Base-by-base conservation (phyloP, 2,888 invertebrate species). In the Herminia tarsipennalis region DNA sequence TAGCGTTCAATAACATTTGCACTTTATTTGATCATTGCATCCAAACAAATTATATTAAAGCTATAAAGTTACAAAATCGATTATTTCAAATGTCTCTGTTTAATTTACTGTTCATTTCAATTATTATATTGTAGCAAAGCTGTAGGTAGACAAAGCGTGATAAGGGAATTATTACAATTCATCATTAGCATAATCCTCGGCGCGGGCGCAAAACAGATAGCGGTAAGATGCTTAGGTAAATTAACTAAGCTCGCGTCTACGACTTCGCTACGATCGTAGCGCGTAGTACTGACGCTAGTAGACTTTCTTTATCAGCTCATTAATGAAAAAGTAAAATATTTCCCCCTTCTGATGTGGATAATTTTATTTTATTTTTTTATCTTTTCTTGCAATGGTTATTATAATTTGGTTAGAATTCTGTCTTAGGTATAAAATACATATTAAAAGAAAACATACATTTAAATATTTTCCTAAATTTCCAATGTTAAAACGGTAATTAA, bases 141-240 rank as follows among this genome's bases (percentile, higher is more conserved):
- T 76, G 73, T 71, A 73, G 75, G 81, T 78, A 86, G 81, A 87
- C 88, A 86, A 83, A 83, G 73, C 75, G 55, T 73, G 90, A 91
- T 91, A 91, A 91, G 81, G 67, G 90, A 70, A 80, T 91, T n/a
- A n/a, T n/a, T 84, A 91, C 90, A 86, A 71, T 67, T 61, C 72
- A 45, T 59, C 71, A 89, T 91, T 90, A 83, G 78, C 90, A 91
- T 91, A 91, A 91, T 85, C 85, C 74, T 42, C 68, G 70, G 72
- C 81, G 85, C 86, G 83, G 82, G 86, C 81, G 83, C 83, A 78
- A 75, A 72, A 73, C 74, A 77, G 90, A 89, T 89, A 90, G 88
- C 91, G 81, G 77, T 90, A 90, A 91, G 91, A 67, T 86, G 88
- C 90, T 91, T 91, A 90, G 70, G 78, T 78, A 83, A 90, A 88